Evolutionary conservation across 2,113 vertebrate genomes (phyloP), one percentile per base, ranked within the genome.

Genomic region (Nipponia nippon): DNA sequence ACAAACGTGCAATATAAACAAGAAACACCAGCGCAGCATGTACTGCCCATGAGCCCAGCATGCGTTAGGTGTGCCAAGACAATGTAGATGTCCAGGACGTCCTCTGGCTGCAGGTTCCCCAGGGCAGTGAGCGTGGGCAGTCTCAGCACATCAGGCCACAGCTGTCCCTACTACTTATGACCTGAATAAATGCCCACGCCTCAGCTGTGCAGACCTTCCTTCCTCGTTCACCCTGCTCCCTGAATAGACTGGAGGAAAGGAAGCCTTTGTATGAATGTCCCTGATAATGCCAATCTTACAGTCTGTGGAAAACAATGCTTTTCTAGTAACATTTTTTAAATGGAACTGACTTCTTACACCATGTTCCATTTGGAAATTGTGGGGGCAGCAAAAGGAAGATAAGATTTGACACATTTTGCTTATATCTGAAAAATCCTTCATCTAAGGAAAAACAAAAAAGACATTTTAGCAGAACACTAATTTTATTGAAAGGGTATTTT

Each of bases 111-210:
- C 36, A 67, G 20, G 8, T 16, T 3, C 7, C 36, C 6, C 15
- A n/a, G 42, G 0, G 2, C 8, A 92, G n/a, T 20, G 30, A 16
- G 27, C 2, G 0, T 3, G 11, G 38, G 65, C 29, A 65, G 13
- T 11, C 44, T 27, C 59, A 50, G 53, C 42, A 42, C 65, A n/a
- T 26, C 32, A n/a, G 13, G 44, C 7, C 80, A 73, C 40, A 49
- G 83, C 59, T 83, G 30, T 36, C 0, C 0, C n/a, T 30, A 3
- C 56, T 29, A 7, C 27, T 72, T 17, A 26, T 0, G 4, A 65
- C 29, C 23, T 56, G 25, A 34, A 1, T 29, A 55, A 52, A 34
- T 66, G 47, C 5, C 55, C 21, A 8, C 23, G 23, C 12, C 40
- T 67, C 29, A 44, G 59, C n/a, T 70, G 11, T 62, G 69, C 21